Percentiles rank a stretch among this genome's conserved stretches.
Conservation (phyloP, 1,140 invertebrate species). For the Trichoplusia ni region DNA sequence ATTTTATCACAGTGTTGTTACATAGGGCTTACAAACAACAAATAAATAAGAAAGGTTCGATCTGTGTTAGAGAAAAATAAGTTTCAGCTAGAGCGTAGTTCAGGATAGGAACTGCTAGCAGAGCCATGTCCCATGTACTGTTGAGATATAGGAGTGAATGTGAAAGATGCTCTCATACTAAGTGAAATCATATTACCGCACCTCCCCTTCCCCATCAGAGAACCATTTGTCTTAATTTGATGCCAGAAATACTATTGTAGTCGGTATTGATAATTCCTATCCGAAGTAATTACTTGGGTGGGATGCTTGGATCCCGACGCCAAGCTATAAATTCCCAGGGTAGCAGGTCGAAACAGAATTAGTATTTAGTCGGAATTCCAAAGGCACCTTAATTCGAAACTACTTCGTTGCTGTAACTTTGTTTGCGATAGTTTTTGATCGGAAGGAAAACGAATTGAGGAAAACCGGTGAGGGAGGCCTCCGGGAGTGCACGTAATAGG, state of each 20-base stretch:
- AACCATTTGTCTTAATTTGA: background rate
- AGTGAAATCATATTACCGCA: no score
- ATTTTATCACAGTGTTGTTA: background rate
- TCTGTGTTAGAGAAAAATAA: background rate
- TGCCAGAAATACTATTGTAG: background rate
- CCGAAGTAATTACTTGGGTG: slow-evolving; percentile 11
- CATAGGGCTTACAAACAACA: background rate
- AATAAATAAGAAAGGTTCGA: no score
- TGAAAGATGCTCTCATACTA: no score
- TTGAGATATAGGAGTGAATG: no score
- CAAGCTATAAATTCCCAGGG: slow-evolving; percentile 2
- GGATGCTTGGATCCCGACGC: background rate
- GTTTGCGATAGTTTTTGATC: background rate
- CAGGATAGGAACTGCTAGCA: no score
- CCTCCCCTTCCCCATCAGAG: no score
- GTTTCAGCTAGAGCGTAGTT: no score
- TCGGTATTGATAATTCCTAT: slow-evolving; percentile 5
- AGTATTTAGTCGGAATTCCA: background rate
- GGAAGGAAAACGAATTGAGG: background rate
- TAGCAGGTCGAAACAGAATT: background rate
- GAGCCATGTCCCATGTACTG: no score
- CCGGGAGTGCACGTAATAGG: no score
- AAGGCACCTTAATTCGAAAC: background rate
- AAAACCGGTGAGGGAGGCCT: no score
- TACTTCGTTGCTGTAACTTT: background rate